Conservation (phyloP, 2,113 vertebrate genomes). For the Galbula dea region DNA sequence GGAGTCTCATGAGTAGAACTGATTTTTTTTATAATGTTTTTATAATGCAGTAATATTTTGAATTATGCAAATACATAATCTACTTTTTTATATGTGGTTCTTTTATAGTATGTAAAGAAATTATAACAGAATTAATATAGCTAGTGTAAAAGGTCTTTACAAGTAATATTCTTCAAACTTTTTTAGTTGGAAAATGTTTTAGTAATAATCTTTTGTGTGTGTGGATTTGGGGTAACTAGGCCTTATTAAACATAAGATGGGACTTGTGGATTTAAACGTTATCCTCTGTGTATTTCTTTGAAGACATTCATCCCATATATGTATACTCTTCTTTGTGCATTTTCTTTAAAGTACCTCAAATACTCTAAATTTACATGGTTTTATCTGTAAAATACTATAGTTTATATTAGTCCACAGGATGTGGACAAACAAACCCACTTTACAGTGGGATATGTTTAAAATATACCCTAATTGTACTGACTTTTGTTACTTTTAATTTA, state of each 20-base stretch:
- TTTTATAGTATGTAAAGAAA: background rate
- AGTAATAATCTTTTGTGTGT: background rate
- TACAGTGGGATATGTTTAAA: background rate
- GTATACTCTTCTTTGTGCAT: background rate
- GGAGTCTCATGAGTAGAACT: background rate
- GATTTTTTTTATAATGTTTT: background rate
- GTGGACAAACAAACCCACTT: background rate
- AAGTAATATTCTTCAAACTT: background rate
- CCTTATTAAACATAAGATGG: background rate
- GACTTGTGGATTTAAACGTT: background rate
- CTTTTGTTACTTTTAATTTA: background rate
- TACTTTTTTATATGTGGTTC: background rate
- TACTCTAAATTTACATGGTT: background rate
- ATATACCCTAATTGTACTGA: background rate
- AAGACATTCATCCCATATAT: background rate
- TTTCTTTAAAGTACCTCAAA: background rate
- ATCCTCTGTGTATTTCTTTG: background rate
- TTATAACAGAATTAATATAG: background rate
- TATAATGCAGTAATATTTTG: background rate
- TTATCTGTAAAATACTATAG: background rate
- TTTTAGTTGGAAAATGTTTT: background rate
- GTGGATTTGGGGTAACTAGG: background rate
- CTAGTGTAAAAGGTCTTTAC: background rate
- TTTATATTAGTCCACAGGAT: background rate
- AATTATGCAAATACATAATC: background rate